Conservation (phyloP, 64 coral and sea anemone species). For the Pachyseris speciosa region DNA sequence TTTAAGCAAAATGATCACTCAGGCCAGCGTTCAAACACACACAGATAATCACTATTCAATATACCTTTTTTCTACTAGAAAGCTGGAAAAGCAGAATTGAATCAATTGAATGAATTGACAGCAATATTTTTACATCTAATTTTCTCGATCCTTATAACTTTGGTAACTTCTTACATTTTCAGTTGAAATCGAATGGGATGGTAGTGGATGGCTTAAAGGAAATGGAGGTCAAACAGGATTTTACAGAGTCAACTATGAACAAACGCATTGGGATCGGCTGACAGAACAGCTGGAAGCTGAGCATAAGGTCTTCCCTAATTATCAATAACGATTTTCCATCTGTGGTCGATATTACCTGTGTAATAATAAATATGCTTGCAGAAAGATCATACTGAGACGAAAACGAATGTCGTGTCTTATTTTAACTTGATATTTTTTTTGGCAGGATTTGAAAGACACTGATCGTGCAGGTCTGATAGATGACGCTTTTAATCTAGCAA, state of each 20-base stretch:
- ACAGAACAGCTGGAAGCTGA: conserved; percentile 57
- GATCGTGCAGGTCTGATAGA: conserved; percentile 64
- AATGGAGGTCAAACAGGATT: conserved; percentile 82
- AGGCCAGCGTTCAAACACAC: no score
- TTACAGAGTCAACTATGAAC: conserved; percentile 93
- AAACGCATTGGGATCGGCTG: conserved; percentile 62
- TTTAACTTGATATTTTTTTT: not conserved
- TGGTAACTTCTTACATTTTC: not conserved
- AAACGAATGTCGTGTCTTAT: no score
- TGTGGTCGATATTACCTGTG: no score
- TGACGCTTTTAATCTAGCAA: conserved; percentile 72
- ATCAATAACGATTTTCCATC: not conserved
- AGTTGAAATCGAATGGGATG: conserved; percentile 77
- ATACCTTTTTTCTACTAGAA: no score
- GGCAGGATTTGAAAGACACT: not conserved
- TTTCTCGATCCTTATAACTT: no score
- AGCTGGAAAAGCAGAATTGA: no score
- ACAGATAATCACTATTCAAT: no score
- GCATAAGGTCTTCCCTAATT: conserved; percentile 35
- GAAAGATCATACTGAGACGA: no score
- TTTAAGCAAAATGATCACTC: no score
- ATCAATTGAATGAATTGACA: no score
- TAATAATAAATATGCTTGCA: no score
- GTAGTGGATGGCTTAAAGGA: conserved; percentile 90
- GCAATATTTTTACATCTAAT: no score